Evolutionary conservation across 1,140 invertebrate genomes (phyloP), one percentile per base, ranked within the genome.

Genomic region (Eumeta japonica): DNA sequence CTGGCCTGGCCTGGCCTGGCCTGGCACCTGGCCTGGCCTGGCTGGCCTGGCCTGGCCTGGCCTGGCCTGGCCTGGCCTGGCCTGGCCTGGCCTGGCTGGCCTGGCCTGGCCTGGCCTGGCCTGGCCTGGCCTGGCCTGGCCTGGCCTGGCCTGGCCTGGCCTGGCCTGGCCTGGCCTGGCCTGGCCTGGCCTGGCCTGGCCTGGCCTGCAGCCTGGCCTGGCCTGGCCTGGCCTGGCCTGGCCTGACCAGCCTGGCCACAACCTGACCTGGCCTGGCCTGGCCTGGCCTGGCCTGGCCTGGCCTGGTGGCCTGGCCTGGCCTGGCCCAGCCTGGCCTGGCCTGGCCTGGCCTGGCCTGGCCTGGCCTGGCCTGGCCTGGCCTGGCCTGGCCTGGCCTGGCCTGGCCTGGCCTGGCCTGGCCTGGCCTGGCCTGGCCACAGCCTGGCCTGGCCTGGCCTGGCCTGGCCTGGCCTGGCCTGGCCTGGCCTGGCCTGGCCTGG

Each of bases 201-300:
- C 20, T 24, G n/a, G n/a, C n/a, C n/a, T n/a, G n/a, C n/a, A n/a
- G n/a, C n/a, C n/a, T n/a, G n/a, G n/a, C n/a, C n/a, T n/a, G 5
- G 20, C 5, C 20, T n/a, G 5, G 20, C 5, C 20, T n/a, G 5
- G 20, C 5, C 20, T 5, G n/a, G 5, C 20, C n/a, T 5, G n/a
- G 5, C 20, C 20, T 5, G n/a, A 5, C 20, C n/a, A n/a, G n/a
- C 20, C 20, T 24, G 20, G n/a, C 20, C 20, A 7, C 5, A 24
- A 5, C 45, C 29, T n/a, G 48, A 13, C 46, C 33, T 31, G 37
- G 41, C 45, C 29, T n/a, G 48, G 13, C 46, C 33, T 31, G 37
- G 41, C 45, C 33, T 32, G 28, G 5, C 20, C n/a, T 5, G n/a
- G 5, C 20, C n/a, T 5, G n/a, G n/a, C 20, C n/a, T 5, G n/a